These are phyloP conservation scores for Strigamia maritima DNA, from an alignment of 2,888 invertebrate genomes.

Conservation along the genomic window DNA sequence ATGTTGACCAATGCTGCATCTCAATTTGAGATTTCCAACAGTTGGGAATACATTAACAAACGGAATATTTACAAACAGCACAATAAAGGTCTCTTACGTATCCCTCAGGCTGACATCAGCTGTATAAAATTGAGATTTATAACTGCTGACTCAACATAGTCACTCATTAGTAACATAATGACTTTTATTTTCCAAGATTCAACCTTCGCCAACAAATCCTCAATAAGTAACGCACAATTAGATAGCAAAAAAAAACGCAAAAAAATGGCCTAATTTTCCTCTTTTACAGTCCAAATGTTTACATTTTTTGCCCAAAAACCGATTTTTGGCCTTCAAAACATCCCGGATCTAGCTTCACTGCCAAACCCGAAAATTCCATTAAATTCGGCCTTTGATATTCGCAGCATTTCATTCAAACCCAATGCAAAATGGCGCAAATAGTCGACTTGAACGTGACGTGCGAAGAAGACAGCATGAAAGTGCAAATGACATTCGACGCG, in stretches of 20 bases:
- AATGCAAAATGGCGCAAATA: constrained; percentile 53
- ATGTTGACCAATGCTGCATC: too few relatives aligned
- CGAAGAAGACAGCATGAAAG: constrained; percentile 59
- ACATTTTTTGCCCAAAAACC: too few relatives aligned
- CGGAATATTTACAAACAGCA: too few relatives aligned
- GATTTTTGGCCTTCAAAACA: background rate
- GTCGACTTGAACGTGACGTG: constrained; percentile 65
- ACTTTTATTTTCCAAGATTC: background rate
- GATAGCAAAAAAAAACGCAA: too few relatives aligned
- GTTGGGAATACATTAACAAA: too few relatives aligned
- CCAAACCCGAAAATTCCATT: background rate
- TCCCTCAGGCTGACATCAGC: background rate
- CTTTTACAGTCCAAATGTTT: too few relatives aligned
- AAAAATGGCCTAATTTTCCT: too few relatives aligned
- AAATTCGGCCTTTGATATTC: background rate
- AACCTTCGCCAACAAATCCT: background rate
- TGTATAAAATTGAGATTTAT: background rate
- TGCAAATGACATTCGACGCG: constrained; percentile 63
- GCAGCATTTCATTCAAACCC: background rate
- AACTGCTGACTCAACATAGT: background rate
- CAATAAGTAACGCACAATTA: background rate
- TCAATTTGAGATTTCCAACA: too few relatives aligned
- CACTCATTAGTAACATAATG: background rate
- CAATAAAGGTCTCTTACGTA: too few relatives aligned
- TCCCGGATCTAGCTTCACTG: background rate